Conservation (phyloP, 1,140 invertebrate species). For the Conus ventricosus region DNA sequence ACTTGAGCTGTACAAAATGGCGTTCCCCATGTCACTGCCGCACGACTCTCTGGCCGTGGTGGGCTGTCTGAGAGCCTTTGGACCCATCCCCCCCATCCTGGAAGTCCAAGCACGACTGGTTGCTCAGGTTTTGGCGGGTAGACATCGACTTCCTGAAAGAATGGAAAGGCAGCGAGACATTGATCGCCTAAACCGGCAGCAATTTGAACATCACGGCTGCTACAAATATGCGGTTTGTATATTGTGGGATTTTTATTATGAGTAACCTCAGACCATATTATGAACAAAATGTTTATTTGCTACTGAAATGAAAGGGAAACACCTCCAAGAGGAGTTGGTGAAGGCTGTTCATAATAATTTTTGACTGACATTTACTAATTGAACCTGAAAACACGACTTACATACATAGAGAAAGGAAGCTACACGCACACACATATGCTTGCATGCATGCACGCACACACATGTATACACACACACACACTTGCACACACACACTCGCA, state of each 20-base stretch:
- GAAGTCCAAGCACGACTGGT: conserved; percentile 44
- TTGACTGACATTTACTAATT: no score
- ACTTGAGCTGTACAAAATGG: conserved; percentile 37
- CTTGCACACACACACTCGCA: no score
- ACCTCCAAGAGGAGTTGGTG: no score
- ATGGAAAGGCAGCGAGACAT: conserved; percentile 66
- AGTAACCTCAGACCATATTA: no score
- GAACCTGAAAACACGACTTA: no score
- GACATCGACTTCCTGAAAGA: conserved; percentile 15
- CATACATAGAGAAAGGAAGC: no score
- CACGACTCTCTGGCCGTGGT: conserved; percentile 38
- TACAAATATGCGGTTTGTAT: conserved; percentile 24
- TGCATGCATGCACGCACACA: no score
- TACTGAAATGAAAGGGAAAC: no score
- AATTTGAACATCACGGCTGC: conserved; percentile 21
- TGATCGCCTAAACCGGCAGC: conserved; percentile 70
- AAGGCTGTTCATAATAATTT: background rate
- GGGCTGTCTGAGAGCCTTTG: conserved; percentile 24
- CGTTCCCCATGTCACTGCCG: conserved; percentile 29
- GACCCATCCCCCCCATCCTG: conserved; percentile 33
- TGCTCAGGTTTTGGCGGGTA: conserved; percentile 33
- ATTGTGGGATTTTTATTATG: background rate
- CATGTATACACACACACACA: no score
- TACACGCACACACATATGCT: no score
- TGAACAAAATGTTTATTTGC: background rate